Conservation (phyloP, 2,113 vertebrate species). For the Thalassoma bifasciatum region DNA sequence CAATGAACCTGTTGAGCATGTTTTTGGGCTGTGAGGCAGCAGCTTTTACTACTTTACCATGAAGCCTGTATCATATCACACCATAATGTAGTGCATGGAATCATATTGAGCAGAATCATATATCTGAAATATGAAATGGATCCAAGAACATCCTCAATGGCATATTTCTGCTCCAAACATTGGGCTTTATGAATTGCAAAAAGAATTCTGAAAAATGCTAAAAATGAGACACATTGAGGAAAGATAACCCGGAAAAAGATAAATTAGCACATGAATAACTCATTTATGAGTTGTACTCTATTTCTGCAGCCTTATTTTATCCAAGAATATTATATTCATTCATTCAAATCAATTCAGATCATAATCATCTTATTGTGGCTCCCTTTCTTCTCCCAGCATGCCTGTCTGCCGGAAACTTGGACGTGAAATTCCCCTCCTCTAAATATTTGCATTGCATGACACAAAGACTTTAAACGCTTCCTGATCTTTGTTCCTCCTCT, state of each 20-base stretch:
- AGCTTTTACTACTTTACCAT: too few relatives aligned
- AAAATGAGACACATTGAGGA: neutral
- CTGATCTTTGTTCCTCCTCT: slow-evolving; percentile 10
- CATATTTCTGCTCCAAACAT: neutral
- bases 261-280: neutral
- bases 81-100: too few relatives aligned
- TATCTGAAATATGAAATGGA: too few relatives aligned
- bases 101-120: too few relatives aligned
- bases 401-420: slow-evolving; percentile 21
- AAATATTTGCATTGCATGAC: slow-evolving; percentile 36
- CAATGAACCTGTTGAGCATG: too few relatives aligned
- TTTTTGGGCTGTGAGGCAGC: too few relatives aligned
- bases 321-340: slow-evolving; percentile 38
- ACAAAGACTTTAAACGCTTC: slow-evolving; percentile 19
- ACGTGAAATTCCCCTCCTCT: slow-evolving; percentile 8
- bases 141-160: too few relatives aligned
- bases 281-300: slow-evolving; percentile 13
- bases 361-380: slow-evolving; percentile 46
- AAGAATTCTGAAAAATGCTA: neutral
- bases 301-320: slow-evolving; percentile 23
- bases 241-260: neutral
- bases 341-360: slow-evolving; percentile 53
- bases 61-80: too few relatives aligned
- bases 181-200: neutral
- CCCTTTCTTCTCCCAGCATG: slow-evolving; percentile 6